Percentiles rank a stretch among this genome's conserved stretches.
Conservation (phyloP, 2,797 vertebrate genomes). For the Molossus molossus region DNA sequence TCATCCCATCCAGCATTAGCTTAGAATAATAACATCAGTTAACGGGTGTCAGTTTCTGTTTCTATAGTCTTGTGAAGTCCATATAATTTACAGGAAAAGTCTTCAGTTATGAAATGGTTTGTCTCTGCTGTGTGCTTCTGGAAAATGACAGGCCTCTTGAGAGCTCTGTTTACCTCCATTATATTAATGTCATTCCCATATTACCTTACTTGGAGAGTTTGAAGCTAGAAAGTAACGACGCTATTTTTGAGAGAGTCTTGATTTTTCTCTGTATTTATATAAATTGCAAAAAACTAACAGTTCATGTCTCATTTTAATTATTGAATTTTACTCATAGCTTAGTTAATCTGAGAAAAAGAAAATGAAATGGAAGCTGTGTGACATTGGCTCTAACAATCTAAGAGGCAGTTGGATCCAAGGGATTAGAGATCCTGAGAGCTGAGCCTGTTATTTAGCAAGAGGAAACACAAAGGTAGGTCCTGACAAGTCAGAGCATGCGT, state of each 20-base stretch:
- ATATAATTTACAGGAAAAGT: background rate
- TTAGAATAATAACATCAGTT: background rate
- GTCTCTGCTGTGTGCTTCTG: background rate
- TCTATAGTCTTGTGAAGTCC: background rate
- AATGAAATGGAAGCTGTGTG: background rate
- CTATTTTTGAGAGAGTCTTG: constrained; percentile 44
- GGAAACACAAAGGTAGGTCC: constrained; percentile 14
- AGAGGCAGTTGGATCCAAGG: constrained; percentile 45
- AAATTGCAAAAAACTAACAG: background rate
- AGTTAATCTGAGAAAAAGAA: too few relatives aligned
- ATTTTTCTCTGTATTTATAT: constrained; percentile 21
- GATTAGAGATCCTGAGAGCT: constrained; percentile 42
- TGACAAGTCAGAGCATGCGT: constrained; percentile 58
- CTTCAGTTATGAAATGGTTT: background rate
- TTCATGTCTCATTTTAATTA: background rate
- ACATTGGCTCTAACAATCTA: background rate
- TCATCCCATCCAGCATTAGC: background rate
- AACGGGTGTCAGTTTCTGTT: background rate
- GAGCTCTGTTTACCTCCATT: background rate
- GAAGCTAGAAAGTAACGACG: background rate
- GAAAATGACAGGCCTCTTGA: background rate
- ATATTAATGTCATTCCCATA: background rate
- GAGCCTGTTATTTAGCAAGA: constrained; percentile 38
- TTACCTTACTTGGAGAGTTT: background rate
- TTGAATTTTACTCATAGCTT: background rate